Evolutionary conservation across 2,797 vertebrate genomes (phyloP).

Genomic region (Crotalus adamanteus): DNA sequence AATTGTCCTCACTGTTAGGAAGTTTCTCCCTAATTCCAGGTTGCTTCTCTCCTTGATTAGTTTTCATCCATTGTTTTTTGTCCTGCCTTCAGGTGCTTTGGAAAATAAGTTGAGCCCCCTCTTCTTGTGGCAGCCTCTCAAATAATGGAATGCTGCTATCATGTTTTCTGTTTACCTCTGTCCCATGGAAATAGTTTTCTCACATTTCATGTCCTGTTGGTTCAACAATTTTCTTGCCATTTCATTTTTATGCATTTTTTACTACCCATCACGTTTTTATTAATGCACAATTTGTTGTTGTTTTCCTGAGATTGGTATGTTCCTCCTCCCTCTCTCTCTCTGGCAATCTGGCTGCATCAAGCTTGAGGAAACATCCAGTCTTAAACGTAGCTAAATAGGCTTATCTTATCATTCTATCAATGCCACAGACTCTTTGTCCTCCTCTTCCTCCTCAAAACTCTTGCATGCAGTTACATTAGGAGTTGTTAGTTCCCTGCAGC

Average conservation of each 20-base stretch:
- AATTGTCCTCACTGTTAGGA: not conserved
- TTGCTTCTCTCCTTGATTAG: not conserved
- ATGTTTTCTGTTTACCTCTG: not conserved
- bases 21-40: not conserved
- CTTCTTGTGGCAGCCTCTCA: not conserved
- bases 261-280: not conserved
- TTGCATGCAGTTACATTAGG: not conserved
- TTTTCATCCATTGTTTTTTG: not conserved
- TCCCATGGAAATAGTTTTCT: not conserved
- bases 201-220: not conserved
- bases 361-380: not conserved
- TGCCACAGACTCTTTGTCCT: not conserved
- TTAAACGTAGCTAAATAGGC: not conserved
- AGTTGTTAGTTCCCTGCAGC: not conserved
- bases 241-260: not conserved
- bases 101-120: not conserved
- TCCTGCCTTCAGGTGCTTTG: not conserved
- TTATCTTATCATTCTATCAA: not conserved
- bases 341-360: not conserved
- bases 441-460: not conserved
- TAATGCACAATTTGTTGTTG: not conserved
- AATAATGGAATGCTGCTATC: not conserved
- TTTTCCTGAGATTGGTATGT: not conserved
- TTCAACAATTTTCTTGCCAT: not conserved
- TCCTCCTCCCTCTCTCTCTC: not conserved